Conservation (phyloP, 2,888 invertebrate genomes). For the Cryptocheilus praepositus region DNA sequence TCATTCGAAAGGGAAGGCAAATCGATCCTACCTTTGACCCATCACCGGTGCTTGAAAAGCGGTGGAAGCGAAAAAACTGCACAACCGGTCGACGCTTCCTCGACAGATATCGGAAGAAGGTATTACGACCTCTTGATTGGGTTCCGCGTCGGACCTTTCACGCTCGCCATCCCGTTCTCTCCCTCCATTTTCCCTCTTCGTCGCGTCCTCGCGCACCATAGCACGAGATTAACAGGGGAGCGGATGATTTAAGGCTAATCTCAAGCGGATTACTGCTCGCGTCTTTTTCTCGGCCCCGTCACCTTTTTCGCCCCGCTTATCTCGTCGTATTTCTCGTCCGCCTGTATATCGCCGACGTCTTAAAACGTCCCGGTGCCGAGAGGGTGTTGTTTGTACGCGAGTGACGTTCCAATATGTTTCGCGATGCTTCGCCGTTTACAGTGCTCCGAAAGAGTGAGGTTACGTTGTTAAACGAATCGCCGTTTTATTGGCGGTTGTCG, state of each 20-base stretch:
- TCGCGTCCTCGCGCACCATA: constrained; percentile 21
- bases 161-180: constrained; percentile 35
- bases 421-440: too few relatives aligned
- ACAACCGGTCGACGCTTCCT: constrained; percentile 27
- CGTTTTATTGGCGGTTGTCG: too few relatives aligned
- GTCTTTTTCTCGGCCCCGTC: constrained; percentile 7
- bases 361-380: background rate
- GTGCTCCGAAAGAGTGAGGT: too few relatives aligned
- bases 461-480: too few relatives aligned
- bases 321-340: background rate
- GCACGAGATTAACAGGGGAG: constrained; percentile 44
- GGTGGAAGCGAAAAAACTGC: constrained; percentile 37
- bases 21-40: constrained; percentile 53
- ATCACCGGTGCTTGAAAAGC: background rate
- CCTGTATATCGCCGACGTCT: constrained; percentile 1
- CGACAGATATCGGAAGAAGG: constrained; percentile 52
- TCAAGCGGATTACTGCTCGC: constrained; percentile 52
- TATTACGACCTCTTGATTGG: constrained; percentile 60
- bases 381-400: too few relatives aligned
- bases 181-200: background rate
- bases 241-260: constrained; percentile 60
- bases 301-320: constrained; percentile 1
- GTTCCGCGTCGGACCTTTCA: constrained; percentile 56
- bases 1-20: constrained; percentile 37
- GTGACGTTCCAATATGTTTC: too few relatives aligned